Evolutionary conservation across 2,113 vertebrate genomes (phyloP).

Genomic region (Gasterosteus nipponicus): DNA sequence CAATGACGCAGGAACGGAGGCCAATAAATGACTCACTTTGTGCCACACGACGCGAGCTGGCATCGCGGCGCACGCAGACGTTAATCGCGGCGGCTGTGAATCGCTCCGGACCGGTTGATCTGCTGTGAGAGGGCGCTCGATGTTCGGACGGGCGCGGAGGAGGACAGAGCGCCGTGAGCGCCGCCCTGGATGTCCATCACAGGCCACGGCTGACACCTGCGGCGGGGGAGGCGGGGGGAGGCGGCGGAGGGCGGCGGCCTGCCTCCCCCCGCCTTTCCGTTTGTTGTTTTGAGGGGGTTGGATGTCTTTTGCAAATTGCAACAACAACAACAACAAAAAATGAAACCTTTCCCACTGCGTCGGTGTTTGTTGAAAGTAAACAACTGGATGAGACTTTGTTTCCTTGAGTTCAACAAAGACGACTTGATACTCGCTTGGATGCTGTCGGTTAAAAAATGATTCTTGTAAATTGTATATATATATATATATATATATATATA

Average conservation of each 20-base stretch:
- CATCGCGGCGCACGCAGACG: constrained; percentile 18
- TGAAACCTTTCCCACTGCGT: neutral
- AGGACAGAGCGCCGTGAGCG: constrained; percentile 29
- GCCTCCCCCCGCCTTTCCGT: constrained; percentile 37
- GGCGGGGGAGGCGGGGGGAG: too few species aligned
- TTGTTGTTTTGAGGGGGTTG: constrained; percentile 11
- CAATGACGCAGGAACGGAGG: constrained; percentile 32
- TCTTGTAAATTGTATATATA: neutral
- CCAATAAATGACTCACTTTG: constrained; percentile 52
- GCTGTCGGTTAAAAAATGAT: neutral
- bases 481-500: too few species aligned
- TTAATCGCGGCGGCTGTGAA: constrained; percentile 57
- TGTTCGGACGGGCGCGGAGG: constrained; percentile 44
- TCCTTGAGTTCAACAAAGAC: constrained; percentile 10
- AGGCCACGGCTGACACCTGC: constrained; percentile 55
- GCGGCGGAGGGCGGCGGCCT: constrained; percentile 13
- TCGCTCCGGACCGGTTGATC: constrained; percentile 50
- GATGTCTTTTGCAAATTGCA: constrained; percentile 25
- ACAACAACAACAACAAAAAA: neutral
- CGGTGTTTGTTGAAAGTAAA: constrained; percentile 26
- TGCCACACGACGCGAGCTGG: neutral
- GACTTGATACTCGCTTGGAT: too few species aligned
- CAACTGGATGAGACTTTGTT: constrained; percentile 5
- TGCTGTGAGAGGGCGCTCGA: constrained; percentile 28
- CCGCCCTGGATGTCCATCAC: constrained; percentile 39